A percentile compares a stretch with the other conserved stretches of the same genome.
Conservation (phyloP, 1,140 invertebrate species). For the Bilobella aurantiaca region DNA sequence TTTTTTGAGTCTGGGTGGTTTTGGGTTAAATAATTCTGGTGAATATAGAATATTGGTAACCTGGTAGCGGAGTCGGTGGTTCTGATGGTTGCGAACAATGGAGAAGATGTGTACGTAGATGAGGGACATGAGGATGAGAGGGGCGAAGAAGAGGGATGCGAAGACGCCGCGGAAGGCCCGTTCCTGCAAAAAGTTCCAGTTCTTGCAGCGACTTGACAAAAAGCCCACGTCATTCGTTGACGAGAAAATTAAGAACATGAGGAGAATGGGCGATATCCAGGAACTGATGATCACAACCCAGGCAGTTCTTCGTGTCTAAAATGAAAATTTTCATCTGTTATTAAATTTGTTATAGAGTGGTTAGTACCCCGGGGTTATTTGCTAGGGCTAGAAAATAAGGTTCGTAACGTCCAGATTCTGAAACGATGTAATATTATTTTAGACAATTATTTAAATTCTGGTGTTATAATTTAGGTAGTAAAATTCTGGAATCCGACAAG, state of each 20-base stretch:
- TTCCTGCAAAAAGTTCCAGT: constrained; percentile 34
- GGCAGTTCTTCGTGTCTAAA: constrained; percentile 41
- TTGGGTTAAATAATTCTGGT: too few species aligned
- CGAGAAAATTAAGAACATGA: constrained; percentile 47
- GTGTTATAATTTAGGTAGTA: too few species aligned
- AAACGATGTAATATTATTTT: too few species aligned
- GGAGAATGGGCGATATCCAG: constrained; percentile 46
- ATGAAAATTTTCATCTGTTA: neutral
- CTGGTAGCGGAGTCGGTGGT: constrained; percentile 40
- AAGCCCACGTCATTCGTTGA: constrained; percentile 42
- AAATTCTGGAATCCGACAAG: too few species aligned
- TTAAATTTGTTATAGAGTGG: too few species aligned
- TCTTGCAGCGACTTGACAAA: constrained; percentile 36
- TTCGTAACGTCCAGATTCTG: too few species aligned
- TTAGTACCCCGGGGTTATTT: too few species aligned
- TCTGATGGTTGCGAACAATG: constrained; percentile 47
- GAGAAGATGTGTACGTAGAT: constrained; percentile 52
- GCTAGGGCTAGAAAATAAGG: too few species aligned
- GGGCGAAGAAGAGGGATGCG: constrained; percentile 40
- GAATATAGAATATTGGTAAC: too few species aligned
- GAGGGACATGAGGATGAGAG: constrained; percentile 47
- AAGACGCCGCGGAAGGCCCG: constrained; percentile 35
- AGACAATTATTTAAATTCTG: too few species aligned
- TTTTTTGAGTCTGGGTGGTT: too few species aligned
- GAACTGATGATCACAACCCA: constrained; percentile 43